Base-by-base conservation (phyloP, 2,888 invertebrate species). In the Pristionchus fissidentatus region DNA sequence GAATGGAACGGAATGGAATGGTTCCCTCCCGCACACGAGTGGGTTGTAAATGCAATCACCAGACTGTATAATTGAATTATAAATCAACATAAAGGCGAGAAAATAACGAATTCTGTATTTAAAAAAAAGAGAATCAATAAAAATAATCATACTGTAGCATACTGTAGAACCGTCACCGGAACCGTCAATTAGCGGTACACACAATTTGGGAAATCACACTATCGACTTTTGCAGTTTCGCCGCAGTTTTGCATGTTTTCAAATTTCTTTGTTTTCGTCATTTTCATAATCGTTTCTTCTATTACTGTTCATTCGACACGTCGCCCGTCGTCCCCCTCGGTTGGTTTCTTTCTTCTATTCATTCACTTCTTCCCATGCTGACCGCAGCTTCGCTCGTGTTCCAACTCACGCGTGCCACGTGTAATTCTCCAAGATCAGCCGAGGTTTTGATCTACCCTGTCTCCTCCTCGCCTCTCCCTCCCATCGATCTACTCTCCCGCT, bases 401-500 rank as follows among this genome's bases (percentile, higher is more conserved):
- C 49, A 46, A 26, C 32, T 32, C 19, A 22, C 8, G 38, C 70
- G 8, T 60, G 8, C 60, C 32, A 38, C 70, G 70, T 41, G 70
- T 13, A 5, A 70, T 38, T 41, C 70, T 7, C 41, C 22, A n/a
- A n/a, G 41, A 43, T 43, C 70, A 4, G 26, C 41, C 70, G 43
- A 70, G 70, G 70, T 38, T 41, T 41, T 70, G 70, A 70, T n/a
- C 70, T 70, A 70, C 41, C 70, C 41, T 13, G 32, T 22, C 7
- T 13, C 10, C 49, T 19, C 75, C 75, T 77, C n/a, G 32, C 41
- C 43, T 43, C 26, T 66, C 32, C 43, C 41, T 4, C 35, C 26
- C 49, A 46, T 77, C 75, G 70, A 70, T 70, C 75, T 49, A 32
- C 49, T 49, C 75, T 32, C 75, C 49, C 75, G 46, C 75, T 77